phyloP scores from a whole-genome alignment of 2,797 vertebrate genomes.

The Paguma larvata region DNA sequence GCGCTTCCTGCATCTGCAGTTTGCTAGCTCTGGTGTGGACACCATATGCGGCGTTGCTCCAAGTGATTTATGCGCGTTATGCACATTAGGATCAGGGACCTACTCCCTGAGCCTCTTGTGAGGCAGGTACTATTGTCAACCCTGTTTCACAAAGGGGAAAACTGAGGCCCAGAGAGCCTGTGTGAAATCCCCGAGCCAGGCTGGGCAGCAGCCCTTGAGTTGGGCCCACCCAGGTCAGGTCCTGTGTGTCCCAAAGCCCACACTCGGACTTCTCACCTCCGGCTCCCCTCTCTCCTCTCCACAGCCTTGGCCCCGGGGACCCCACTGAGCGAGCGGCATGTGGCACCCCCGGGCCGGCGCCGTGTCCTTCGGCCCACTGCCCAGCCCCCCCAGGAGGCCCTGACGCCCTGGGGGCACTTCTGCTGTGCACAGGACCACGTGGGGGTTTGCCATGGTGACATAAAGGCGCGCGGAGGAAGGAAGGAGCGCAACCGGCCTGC shows the following conservation, averaged over 20 bases:
- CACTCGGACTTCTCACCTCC: neutral
- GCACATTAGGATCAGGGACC: neutral
- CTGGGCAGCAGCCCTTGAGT: neutral
- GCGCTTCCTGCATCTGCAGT: neutral
- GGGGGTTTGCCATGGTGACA: slow-evolving; percentile 93
- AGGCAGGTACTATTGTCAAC: neutral
- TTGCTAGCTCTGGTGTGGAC: neutral
- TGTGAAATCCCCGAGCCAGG: neutral
- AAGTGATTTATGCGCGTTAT: neutral
- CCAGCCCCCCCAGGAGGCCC: slow-evolving; percentile 73
- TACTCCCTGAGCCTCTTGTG: neutral
- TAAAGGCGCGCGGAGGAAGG: slow-evolving; percentile 87
- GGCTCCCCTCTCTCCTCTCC: slow-evolving; percentile 59
- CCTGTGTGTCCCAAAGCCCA: neutral
- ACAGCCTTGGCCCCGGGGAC: slow-evolving; percentile 2
- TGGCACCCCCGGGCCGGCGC: neutral
- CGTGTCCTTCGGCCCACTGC: neutral
- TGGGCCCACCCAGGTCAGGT: neutral
- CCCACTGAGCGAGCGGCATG: slow-evolving; percentile 64
- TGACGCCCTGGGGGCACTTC: slow-evolving; percentile 85
- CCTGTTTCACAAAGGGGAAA: neutral
- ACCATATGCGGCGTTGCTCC: neutral
- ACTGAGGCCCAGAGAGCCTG: neutral
- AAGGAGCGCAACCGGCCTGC: slow-evolving; percentile 83
- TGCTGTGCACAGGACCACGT: slow-evolving; percentile 84